Conservation (phyloP, 2,888 invertebrate genomes). For the Vandiemenella viatica region DNA sequence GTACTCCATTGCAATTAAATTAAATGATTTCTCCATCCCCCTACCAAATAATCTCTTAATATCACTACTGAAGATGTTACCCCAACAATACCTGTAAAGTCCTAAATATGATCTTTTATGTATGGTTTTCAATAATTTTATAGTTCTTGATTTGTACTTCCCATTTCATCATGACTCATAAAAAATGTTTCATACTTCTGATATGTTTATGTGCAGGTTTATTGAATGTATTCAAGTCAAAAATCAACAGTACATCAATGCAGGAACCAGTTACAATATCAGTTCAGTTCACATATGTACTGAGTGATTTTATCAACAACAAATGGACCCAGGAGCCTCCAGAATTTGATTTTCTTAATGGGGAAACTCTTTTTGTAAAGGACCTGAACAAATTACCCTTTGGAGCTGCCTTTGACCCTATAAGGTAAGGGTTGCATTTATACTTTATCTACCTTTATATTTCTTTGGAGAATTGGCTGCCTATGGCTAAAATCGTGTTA, state of each 20-base stretch:
- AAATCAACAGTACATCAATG: conserved; percentile 22
- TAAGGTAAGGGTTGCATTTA: conserved; percentile 30
- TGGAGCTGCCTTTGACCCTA: conserved; percentile 67
- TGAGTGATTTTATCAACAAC: conserved; percentile 43
- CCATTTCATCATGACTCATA: too few species aligned
- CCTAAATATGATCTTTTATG: too few species aligned
- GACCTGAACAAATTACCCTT: conserved; percentile 54
- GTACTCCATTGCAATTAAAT: too few species aligned
- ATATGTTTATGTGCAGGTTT: neutral
- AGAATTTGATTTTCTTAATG: conserved; percentile 38
- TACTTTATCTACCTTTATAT: neutral
- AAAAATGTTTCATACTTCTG: neutral
- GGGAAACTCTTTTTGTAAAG: conserved; percentile 32
- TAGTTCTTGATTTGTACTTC: too few species aligned
- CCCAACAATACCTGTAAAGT: too few species aligned
- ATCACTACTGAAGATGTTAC: too few species aligned
- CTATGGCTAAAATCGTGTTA: too few species aligned
- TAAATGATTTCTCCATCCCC: too few species aligned
- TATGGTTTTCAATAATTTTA: too few species aligned
- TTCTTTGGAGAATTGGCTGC: neutral
- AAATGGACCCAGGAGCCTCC: conserved; percentile 43
- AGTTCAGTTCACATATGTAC: conserved; percentile 57
- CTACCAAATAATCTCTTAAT: too few species aligned
- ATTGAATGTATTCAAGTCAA: neutral
- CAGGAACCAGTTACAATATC: conserved; percentile 54